These are phyloP conservation scores for Alsophila aescularia DNA, from an alignment of 2,888 invertebrate genomes.

Conservation along the genomic window DNA sequence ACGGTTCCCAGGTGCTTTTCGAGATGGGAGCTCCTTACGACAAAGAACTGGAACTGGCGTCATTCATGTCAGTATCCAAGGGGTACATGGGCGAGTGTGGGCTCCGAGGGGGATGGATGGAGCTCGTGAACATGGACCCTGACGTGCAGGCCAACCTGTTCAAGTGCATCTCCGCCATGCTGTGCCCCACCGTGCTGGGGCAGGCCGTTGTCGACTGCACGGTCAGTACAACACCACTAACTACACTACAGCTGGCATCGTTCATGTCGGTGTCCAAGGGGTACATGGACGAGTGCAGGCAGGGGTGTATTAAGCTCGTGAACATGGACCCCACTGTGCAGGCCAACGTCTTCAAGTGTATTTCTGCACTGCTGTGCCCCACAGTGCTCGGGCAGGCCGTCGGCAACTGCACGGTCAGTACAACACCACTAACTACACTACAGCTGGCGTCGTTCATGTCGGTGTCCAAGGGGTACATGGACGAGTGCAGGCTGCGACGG, in stretches of 20 bases:
- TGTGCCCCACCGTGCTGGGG: slow-evolving; percentile 97
- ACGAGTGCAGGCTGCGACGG: slow-evolving; percentile 97
- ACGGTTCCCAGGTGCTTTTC: slow-evolving; percentile 89
- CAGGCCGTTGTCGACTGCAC: slow-evolving; percentile 96
- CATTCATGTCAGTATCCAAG: slow-evolving; percentile 98
- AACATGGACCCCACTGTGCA: slow-evolving; percentile 94
- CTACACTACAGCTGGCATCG: too few relatives aligned
- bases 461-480: slow-evolving; percentile 97
- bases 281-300: slow-evolving; percentile 97
- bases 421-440: too few relatives aligned
- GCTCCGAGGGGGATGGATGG: slow-evolving; percentile 97
- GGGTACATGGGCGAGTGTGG: slow-evolving; percentile 99
- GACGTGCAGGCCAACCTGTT: slow-evolving; percentile 88
- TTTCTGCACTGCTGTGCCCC: slow-evolving; percentile 95
- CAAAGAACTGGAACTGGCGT: slow-evolving; percentile 91
- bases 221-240: too few relatives aligned
- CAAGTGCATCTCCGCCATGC: slow-evolving; percentile 94
- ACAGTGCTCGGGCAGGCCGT: slow-evolving; percentile 96
- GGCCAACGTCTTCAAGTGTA: slow-evolving; percentile 90
- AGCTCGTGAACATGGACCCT: slow-evolving; percentile 94
- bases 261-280: slow-evolving; percentile 99
- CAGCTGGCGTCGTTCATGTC: slow-evolving; percentile 99
- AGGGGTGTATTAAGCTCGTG: slow-evolving; percentile 96
- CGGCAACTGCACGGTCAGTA: slow-evolving; percentile 93
- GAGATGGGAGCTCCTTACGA: slow-evolving; percentile 96